These are phyloP conservation scores for Prolemur simus DNA, from an alignment of 2,113 vertebrate genomes.

Conservation along the genomic window DNA sequence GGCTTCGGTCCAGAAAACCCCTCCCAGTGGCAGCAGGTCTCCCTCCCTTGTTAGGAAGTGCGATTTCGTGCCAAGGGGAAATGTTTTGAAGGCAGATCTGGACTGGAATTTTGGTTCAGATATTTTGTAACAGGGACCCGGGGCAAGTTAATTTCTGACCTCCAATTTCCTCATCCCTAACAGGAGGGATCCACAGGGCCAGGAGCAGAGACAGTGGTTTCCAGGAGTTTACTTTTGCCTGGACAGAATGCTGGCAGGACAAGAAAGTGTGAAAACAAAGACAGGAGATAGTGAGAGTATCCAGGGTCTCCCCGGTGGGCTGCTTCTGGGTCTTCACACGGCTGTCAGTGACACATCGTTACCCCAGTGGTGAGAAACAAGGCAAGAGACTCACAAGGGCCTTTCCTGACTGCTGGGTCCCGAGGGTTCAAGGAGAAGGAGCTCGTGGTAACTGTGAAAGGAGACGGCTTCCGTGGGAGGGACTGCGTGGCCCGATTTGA, in stretches of 20 bases:
- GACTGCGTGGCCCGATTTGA: fast-evolving
- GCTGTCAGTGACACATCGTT: neutral
- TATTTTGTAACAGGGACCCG: neutral
- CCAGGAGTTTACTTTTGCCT: neutral
- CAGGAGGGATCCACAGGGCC: neutral
- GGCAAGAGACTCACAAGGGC: neutral
- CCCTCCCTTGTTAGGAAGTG: neutral
- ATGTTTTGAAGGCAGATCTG: neutral
- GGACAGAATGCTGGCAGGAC: neutral
- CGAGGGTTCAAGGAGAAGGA: neutral
- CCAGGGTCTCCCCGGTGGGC: fast-evolving
- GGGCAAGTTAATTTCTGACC: neutral
- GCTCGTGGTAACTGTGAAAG: neutral
- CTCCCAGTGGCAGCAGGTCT: neutral
- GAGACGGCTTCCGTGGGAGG: neutral
- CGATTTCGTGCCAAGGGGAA: neutral
- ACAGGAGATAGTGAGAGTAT: neutral
- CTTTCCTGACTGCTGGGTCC: neutral
- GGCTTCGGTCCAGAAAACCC: neutral
- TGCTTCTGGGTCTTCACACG: fast-evolving
- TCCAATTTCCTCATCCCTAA: neutral
- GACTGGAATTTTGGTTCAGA: neutral
- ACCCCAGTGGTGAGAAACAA: neutral
- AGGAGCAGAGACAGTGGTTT: neutral
- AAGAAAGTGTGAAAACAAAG: too few relatives aligned